phyloP scores from a whole-genome alignment of 2,888 invertebrate genomes.

The Xanthorhoe spadicearia region DNA sequence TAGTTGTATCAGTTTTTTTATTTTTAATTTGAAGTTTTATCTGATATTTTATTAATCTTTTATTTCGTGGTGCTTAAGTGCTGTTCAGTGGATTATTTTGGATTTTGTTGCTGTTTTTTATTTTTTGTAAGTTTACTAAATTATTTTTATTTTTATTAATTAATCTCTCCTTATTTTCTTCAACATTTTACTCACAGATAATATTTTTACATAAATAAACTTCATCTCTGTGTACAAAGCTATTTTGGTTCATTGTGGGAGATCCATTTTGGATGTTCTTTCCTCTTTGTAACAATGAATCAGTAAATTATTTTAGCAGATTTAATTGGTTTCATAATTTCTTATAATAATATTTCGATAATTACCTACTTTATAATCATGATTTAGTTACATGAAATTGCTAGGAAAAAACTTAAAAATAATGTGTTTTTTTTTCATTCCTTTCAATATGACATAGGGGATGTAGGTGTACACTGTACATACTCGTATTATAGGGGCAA shows the following conservation, averaged over 20 bases:
- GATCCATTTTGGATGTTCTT: constrained; percentile 1
- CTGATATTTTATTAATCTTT: not conserved
- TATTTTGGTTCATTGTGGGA: constrained; percentile 19
- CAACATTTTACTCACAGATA: not conserved
- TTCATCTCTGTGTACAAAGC: constrained; percentile 14
- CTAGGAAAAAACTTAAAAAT: too few species aligned
- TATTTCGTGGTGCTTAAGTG: constrained; percentile 16
- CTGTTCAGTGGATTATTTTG: constrained; percentile 27
- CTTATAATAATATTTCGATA: too few species aligned
- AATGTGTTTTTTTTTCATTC: too few species aligned
- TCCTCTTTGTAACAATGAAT: constrained; percentile 14
- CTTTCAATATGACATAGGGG: too few species aligned
- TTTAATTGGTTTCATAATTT: not conserved
- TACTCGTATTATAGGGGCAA: too few species aligned
- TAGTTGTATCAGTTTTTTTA: constrained; percentile 37
- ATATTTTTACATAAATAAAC: not conserved
- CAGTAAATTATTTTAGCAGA: not conserved
- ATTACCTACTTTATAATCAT: too few species aligned
- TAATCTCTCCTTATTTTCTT: not conserved
- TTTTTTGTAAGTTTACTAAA: constrained; percentile 23
- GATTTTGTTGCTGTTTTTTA: constrained; percentile 23
- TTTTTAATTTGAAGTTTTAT: constrained; percentile 14
- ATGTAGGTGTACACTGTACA: too few species aligned
- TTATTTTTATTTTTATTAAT: constrained; percentile 7
- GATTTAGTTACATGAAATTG: too few species aligned